Conservation (phyloP, 2,113 vertebrate species). For the Loxodonta africana region DNA sequence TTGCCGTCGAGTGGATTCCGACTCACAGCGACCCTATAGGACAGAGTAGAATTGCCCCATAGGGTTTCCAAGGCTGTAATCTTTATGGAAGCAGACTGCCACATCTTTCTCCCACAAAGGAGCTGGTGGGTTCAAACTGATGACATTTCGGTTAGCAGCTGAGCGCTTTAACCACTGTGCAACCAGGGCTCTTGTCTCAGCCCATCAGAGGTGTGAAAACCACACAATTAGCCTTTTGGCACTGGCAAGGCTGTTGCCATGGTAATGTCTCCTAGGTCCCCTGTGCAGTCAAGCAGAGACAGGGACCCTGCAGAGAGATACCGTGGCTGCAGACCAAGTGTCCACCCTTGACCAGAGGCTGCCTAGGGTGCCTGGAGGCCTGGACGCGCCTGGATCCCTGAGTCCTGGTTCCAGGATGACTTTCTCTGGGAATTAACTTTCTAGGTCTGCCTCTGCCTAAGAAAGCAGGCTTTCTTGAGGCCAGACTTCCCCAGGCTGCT, state of each 20-base stretch:
- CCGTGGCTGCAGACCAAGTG: background rate
- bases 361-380: background rate
- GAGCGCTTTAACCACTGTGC: too few relatives aligned
- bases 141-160: too few relatives aligned
- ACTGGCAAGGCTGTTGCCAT: background rate
- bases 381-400: background rate
- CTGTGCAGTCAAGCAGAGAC: background rate
- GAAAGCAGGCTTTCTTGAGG: background rate
- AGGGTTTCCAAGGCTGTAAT: too few relatives aligned
- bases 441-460: background rate
- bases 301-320: background rate
- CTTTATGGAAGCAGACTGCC: too few relatives aligned
- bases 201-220: background rate
- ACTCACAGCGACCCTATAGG: too few relatives aligned
- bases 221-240: background rate
- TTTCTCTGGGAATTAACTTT: background rate
- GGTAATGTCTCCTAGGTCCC: background rate
- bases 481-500: background rate
- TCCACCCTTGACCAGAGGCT: background rate
- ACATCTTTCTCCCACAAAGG: too few relatives aligned
- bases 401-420: background rate
- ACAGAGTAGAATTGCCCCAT: too few relatives aligned
- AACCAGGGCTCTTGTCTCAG: too few relatives aligned
- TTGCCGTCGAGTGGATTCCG: too few relatives aligned
- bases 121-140: too few relatives aligned